Evolutionary conservation across 2,797 vertebrate genomes (phyloP).

Genomic region (Menidia menidia): DNA sequence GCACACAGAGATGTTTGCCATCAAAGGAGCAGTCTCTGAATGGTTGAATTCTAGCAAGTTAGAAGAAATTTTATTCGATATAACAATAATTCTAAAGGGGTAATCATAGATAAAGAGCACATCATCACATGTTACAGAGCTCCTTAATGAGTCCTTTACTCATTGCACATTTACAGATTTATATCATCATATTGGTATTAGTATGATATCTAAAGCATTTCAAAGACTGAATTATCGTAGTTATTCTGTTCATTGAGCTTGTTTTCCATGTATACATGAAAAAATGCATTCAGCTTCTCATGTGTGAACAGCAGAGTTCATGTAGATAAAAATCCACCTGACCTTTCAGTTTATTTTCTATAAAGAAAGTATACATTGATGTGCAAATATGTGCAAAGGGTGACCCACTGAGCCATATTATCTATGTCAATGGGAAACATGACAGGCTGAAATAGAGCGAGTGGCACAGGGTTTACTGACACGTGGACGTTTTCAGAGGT

Average conservation of each 20-base stretch:
- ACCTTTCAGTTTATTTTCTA: not conserved
- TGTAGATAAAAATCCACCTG: not conserved
- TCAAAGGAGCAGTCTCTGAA: not conserved
- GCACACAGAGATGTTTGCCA: not conserved
- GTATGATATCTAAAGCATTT: no score
- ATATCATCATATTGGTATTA: no score
- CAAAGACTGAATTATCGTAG: no score
- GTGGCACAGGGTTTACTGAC: conserved; percentile 1
- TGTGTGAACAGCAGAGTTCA: not conserved
- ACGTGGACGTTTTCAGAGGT: conserved; percentile 2
- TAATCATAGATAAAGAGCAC: no score
- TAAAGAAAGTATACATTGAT: not conserved
- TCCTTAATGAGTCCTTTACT: no score
- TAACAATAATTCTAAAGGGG: no score
- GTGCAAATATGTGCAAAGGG: not conserved
- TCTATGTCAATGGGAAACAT: not conserved
- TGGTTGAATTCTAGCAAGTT: not conserved
- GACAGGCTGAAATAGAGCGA: not conserved
- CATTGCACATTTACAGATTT: no score
- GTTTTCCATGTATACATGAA: not conserved
- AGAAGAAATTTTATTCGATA: no score
- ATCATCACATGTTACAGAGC: no score
- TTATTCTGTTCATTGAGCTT: no score
- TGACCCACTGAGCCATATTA: not conserved
- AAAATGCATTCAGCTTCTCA: not conserved